Evolutionary conservation across 2,113 vertebrate species (phyloP), one percentile per base, ranked within the genome.

Genomic region (Chunga burmeisteri): DNA sequence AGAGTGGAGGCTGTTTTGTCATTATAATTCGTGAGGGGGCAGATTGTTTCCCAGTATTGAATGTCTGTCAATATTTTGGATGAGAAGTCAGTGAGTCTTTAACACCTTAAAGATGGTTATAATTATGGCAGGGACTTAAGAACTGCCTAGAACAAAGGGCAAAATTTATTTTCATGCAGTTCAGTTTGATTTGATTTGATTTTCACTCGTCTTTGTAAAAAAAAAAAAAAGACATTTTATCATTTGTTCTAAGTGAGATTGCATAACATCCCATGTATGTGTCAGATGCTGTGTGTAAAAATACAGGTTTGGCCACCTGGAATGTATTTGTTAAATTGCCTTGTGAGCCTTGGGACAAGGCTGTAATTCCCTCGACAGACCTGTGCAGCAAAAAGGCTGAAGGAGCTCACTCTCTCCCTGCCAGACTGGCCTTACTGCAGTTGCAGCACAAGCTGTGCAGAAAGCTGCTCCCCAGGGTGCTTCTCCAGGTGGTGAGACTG

Each of bases 251-350:
- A 67, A 70, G n/a, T 5, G 11, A 44, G 47, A 46, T 70, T 93
- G 38, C 23, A 25, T 66, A 84, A 74, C 27, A 71, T 22, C 17
- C 23, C 10, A 44, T 32, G 29, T 14, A 61, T 22, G 25, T 81
- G 47, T 75, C 61, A 70, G 80, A 40, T 61, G 34, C 49, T 71
- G 19, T 5, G 1, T 56, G 22, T 56, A 26, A 81, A 73, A 89
- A 46, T n/a, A 63, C 9, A 46, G 17, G 40, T 79, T 72, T 61
- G 52, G 12, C 44, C 68, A 79, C 50, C 66, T 75, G 81, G 78
- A 90, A 80, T 61, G 49, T 74, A 34, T 71, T 93, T 96, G 68
- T 86, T 91, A 59, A 86, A 86, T 74, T 95, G 29, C 42, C 30
- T 85, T 68, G 75, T 30, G 82, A 84, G 56, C 8, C 17, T 2